Base-by-base conservation (phyloP, 1,140 invertebrate species). In the Acromyrmex heyeri region DNA sequence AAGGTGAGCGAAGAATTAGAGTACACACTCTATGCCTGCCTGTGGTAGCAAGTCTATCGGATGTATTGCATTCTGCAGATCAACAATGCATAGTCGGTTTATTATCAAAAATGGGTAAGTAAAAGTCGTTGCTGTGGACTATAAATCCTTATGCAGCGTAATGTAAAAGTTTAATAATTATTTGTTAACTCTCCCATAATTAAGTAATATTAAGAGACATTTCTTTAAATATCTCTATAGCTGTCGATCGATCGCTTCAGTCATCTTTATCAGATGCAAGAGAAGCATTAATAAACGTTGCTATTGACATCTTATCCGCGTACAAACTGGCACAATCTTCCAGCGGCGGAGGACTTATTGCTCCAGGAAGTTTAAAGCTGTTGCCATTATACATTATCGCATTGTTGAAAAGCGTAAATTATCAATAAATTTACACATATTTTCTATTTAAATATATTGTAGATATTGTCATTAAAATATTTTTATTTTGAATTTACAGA, bases 1-100 rank as follows among this genome's bases (percentile, higher is more conserved):
- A 44, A 98, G 98, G 98, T 57, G 99, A 99, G 96, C 96, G 99
- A 86, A 96, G 99, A 87, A 99, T 99, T 92, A 96, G 99, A 87
- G 99, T 99, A 5, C 99, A 99, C 94, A 99, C 99, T 0, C 93
- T 99, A 27, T 99, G 99, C 95, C 93, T 99, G 82, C 99, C 99
- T 21, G 97, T 99, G 6, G 97, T 97, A 0, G 96, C 96, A 30
- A 98, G 97, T 91, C 93, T 99, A 59, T 96, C 97, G 3, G 99
- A 99, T 91, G 96, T 99, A 18, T 96, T 99, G 91, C 96, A 98
- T 92, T 96, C 97, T 14, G 99, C 99, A n/a, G 99, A 99, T 95
- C 98, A 99, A 92, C 98, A 99, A 93, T 98, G 98, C 72, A 99
- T 99, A 86, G 96, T 99, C 57, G 98, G 98, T 59, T 95, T 99